Evolutionary conservation across 2,797 vertebrate genomes (phyloP), one percentile per base, ranked within the genome.

Genomic region (Botia almorhae): DNA sequence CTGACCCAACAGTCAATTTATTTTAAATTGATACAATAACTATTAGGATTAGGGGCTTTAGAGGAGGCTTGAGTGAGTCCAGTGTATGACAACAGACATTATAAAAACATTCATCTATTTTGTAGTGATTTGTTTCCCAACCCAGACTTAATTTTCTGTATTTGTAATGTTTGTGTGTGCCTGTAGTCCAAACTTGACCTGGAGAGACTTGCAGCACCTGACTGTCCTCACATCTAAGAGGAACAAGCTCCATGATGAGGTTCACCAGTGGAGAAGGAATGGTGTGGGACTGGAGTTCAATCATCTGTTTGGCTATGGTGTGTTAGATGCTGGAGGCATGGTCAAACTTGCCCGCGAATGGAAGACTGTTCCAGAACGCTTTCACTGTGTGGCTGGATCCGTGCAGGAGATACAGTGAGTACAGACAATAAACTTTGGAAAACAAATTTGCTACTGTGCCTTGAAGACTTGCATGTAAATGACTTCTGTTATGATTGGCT

Each of bases 221-320:
- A 97, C 97, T 0, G 98, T 99, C 71, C 95, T 99, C 83, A 99
- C 98, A 48, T 99, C 98, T 74, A 99, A 99, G 90, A 93, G 98
- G 89, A 99, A 99, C 91, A 96, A 98, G 88, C 97, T 99, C 21
- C 98, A 99, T 0, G 98, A 99, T 0, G 98, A 99, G 85, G 96
- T 99, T 61, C 98, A 99, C 85, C 95, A 97, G 77, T 99, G 98
- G 98, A 92, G 97, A 26, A 93, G 98, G 83, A 99, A 99, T 0
- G 98, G 98, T 0, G 98, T 99, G 2, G 98, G 98, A 73, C 94
- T 99, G n/a, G 98, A 99, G 88, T 99, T 99, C 87, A 99, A 99
- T 88, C 98, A 99, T 84, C 92, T 99, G 88, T 99, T 99, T 79
- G 98, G 98, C 78, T 99, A 99, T 0, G 97, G 98, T 0, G 98